phyloP scores from a whole-genome alignment of 2,113 vertebrate genomes.

The Candoia aspera region DNA sequence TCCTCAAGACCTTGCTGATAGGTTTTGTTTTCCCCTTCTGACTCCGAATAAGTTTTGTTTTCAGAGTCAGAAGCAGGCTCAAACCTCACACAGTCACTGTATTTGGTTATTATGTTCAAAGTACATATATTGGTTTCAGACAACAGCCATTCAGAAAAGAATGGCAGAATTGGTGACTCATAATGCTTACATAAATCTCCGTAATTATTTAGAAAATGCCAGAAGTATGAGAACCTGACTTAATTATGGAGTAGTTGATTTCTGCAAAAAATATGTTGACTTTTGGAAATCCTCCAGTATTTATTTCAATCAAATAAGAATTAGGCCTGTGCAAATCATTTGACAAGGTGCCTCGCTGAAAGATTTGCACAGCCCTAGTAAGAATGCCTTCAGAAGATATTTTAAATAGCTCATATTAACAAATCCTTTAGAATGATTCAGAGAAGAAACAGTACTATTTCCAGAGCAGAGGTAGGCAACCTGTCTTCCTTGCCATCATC shows the following conservation, averaged over 20 bases:
- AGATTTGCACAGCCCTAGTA: neutral
- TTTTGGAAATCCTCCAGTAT: slow-evolving; percentile 11
- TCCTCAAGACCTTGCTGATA: too few species aligned
- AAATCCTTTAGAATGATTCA: neutral
- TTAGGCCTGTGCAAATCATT: neutral
- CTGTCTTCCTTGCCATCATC: neutral
- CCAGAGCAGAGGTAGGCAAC: neutral
- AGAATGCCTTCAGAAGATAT: neutral
- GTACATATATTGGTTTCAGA: neutral
- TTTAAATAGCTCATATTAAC: neutral
- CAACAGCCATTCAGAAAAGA: neutral
- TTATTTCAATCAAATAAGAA: neutral
- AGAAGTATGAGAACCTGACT: neutral
- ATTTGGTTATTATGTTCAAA: neutral
- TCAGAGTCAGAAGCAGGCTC: too few species aligned
- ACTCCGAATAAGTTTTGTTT: too few species aligned
- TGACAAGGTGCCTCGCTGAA: neutral
- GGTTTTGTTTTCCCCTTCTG: too few species aligned
- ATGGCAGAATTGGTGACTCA: neutral
- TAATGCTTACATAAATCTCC: neutral
- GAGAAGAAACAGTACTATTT: neutral
- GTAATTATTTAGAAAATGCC: slow-evolving; percentile 5
- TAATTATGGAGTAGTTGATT: slow-evolving; percentile 10
- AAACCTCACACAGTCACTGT: too few species aligned
- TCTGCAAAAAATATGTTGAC: neutral